Base-by-base conservation (phyloP, 2,113 vertebrate genomes). In the Antennarius striatus region DNA sequence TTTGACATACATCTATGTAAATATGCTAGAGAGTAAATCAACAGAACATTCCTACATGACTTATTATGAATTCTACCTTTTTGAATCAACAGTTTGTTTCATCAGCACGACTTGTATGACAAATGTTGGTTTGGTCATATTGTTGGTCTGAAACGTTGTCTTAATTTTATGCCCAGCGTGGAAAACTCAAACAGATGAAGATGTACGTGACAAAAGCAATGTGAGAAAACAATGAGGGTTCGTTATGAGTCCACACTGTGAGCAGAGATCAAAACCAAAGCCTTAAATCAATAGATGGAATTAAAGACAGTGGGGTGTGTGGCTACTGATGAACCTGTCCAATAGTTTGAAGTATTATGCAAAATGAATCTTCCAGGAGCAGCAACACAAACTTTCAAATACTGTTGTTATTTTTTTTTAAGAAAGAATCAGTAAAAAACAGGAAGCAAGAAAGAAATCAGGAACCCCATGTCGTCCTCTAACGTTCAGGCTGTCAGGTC, bases 141-240 rank as follows among this genome's bases (percentile, higher is more conserved):
- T 51, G 64, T 52, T 63, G 22, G 22, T 22, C 22, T 22, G 22
- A 22, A 22, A 22, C 22, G 46, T 6, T 1, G 46, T 17, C 45
- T 61, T 74, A 73, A 85, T 77, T 82, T 67, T 30, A 53, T 43
- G 46, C 22, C 4, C 4, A 14, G 4, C 29, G 7, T 10, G 30
- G 9, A 49, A 54, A n/a, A 68, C 48, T 1, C 48, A 22, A 42
- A 12, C 8, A 67, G 48, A 68, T 15, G 63, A 48, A 68, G 16
- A 64, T 16, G 55, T 50, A 39, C 40, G 30, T 51, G 53, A 56
- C 63, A 84, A 67, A 9, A 49, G 29, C 49, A 63, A 53, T 49
- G 39, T 43, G 57, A 63, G 45, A 50, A 69, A 75, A 77, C 52
- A 67, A 81, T 77, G 63, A 64, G 47, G 51, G 1, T 36, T 53